Base-by-base conservation (phyloP, 1,140 invertebrate species). In the Drosophila mayri region DNA sequence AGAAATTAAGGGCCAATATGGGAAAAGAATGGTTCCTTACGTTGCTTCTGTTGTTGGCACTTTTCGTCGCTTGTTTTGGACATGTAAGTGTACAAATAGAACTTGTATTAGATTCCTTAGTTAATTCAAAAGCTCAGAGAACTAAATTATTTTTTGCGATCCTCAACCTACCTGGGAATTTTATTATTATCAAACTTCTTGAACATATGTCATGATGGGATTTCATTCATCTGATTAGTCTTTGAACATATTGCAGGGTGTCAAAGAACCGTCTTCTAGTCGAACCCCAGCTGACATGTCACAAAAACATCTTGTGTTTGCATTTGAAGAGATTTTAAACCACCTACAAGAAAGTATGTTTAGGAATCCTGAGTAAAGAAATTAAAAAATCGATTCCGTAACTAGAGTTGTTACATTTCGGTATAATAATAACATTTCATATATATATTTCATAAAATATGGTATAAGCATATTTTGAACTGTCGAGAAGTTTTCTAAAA, bases 211-310 rank as follows among this genome's bases (percentile, higher is more conserved):
- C 2, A 54, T 22, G 20, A 8, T 9, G 18, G 20, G 12, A 54
- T 16, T 37, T 37, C 7, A 37, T 22, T 38, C 0, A 37, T 25
- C 20, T 54, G 20, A 22, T 22, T 4, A 6, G 18, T 25, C 9
- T 25, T 38, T 25, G 3, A 18, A 20, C 0, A n/a, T n/a, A 22
- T n/a, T 40, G 7, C 28, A 64, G 62, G 38, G 62, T 61, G 10
- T 60, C 28, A 64, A 20, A 61, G 38, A 64, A 25, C 61, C 40
- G 18, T 20, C 62, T 9, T 25, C 22, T 32, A 62, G 30, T 12
- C 62, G 38, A 64, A 25, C 2, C 14, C 35, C 52, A 37, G 20
- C 12, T 32, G 32, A 62, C 12, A 38, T 41, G 55, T 40, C 8
- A 61, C 37, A 43, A 11, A 61, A 32, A 61, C n/a, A 12, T 25